Evolutionary conservation across 2,888 invertebrate species (phyloP).

Genomic region (Auanema freiburgensis): DNA sequence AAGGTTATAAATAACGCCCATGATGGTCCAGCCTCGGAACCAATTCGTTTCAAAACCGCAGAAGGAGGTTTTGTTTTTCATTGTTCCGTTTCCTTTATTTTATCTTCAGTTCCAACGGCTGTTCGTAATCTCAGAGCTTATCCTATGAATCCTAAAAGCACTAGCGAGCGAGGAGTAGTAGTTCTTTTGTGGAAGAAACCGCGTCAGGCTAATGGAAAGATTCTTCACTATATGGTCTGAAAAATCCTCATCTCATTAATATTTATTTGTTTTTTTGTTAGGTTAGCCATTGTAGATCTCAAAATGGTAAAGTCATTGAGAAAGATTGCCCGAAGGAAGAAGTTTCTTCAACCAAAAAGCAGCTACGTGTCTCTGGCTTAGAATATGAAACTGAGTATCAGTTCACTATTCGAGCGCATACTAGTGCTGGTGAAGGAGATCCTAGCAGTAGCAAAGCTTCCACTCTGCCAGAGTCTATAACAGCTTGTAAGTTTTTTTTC

Average conservation of each 20-base stretch:
- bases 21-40: conserved; percentile 85
- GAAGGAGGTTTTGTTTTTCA: conserved; percentile 74
- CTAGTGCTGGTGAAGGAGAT: conserved; percentile 84
- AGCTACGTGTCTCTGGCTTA: conserved; percentile 66
- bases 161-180: conserved; percentile 55
- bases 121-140: conserved; percentile 56
- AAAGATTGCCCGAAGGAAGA: conserved; percentile 35
- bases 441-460: conserved; percentile 62
- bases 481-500: conserved; percentile 11
- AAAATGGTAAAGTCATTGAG: conserved; percentile 34
- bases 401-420: conserved; percentile 78
- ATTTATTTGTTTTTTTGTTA: conserved; percentile 5
- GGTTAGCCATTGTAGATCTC: conserved; percentile 36
- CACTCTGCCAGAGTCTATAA: conserved; percentile 54
- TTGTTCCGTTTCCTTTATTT: conserved; percentile 3
- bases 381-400: conserved; percentile 84
- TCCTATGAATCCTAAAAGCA: conserved; percentile 53
- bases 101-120: conserved; percentile 53
- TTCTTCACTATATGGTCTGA: conserved; percentile 80
- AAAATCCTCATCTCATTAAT: conserved; percentile 11
- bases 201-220: conserved; percentile 83
- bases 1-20: conserved; percentile 86
- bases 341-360: conserved; percentile 39
- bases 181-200: conserved; percentile 91
- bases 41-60: conserved; percentile 81